Percentiles rank a stretch among this genome's conserved stretches.
phyloP scores from a whole-genome alignment of 2,113 vertebrate species.

The Clarias macrocephalus region DNA sequence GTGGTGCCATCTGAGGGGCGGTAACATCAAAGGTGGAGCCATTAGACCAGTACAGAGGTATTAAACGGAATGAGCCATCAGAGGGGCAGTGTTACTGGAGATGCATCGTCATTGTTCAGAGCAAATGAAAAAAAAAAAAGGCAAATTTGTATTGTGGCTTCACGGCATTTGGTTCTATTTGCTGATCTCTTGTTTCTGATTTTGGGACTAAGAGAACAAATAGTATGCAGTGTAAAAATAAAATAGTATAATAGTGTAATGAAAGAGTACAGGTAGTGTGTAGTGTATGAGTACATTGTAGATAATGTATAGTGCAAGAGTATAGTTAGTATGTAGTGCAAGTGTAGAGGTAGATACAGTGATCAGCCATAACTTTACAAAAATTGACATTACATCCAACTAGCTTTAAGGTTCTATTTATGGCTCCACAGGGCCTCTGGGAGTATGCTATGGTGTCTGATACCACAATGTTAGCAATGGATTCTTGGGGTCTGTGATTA shows the following conservation, averaged over 20 bases:
- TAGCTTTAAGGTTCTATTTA: too few species aligned
- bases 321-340: not conserved
- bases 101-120: not conserved
- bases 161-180: not conserved
- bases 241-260: too few species aligned
- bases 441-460: too few species aligned
- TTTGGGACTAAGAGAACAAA: not conserved
- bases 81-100: not conserved
- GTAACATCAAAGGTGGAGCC: too few species aligned
- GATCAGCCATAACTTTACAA: too few species aligned
- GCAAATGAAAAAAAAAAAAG: not conserved
- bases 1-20: not conserved
- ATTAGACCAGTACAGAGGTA: not conserved
- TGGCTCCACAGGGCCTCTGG: too few species aligned
- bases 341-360: not conserved
- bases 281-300: not conserved
- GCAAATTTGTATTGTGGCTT: not conserved
- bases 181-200: not conserved
- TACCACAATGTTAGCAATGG: too few species aligned
- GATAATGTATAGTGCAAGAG: not conserved
- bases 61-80: not conserved
- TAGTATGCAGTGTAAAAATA: not conserved
- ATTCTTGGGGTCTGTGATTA: too few species aligned
- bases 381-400: too few species aligned
- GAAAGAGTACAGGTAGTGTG: not conserved